A percentile compares a stretch with the other conserved stretches of the same genome.
Evolutionary conservation across 2,113 vertebrate genomes (phyloP).

Genomic region (Anarhynchus alexandrinus): DNA sequence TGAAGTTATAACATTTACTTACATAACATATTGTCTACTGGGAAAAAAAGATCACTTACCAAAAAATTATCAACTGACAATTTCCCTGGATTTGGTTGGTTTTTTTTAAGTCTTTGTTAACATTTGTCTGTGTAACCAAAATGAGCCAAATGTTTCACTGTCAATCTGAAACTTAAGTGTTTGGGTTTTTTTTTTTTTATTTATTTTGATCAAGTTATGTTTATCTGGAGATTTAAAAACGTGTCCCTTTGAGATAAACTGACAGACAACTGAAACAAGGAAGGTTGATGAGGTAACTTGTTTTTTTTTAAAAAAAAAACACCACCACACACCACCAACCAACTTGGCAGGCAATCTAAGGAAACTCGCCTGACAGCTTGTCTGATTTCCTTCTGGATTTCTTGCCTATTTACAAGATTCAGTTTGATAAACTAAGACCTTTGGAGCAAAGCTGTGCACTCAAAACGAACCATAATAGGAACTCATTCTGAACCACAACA

Average conservation of each 20-base stretch:
- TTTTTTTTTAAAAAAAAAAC: neutral
- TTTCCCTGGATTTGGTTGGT: neutral
- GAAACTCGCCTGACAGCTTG: constrained; percentile 48
- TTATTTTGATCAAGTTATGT: constrained; percentile 27
- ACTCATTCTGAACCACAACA: neutral
- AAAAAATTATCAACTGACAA: neutral
- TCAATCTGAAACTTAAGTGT: constrained; percentile 13
- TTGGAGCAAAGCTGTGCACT: constrained; percentile 2
- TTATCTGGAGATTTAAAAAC: neutral
- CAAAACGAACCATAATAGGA: neutral
- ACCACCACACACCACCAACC: neutral
- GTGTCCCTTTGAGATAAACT: neutral
- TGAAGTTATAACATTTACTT: neutral
- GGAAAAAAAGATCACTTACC: neutral
- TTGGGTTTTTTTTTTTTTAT: neutral
- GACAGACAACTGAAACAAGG: constrained; percentile 33
- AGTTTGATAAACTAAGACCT: constrained; percentile 30
- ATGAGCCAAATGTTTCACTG: constrained; percentile 30
- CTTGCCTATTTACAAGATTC: constrained; percentile 44
- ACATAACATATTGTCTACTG: neutral
- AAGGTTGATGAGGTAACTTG: constrained; percentile 2
- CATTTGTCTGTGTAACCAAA: neutral
- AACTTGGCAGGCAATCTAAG: constrained; percentile 17
- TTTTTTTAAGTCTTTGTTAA: neutral
- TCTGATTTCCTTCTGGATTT: constrained; percentile 38